phyloP scores from a whole-genome alignment of 2,888 invertebrate species.

The Neoaliturus tenellus region DNA sequence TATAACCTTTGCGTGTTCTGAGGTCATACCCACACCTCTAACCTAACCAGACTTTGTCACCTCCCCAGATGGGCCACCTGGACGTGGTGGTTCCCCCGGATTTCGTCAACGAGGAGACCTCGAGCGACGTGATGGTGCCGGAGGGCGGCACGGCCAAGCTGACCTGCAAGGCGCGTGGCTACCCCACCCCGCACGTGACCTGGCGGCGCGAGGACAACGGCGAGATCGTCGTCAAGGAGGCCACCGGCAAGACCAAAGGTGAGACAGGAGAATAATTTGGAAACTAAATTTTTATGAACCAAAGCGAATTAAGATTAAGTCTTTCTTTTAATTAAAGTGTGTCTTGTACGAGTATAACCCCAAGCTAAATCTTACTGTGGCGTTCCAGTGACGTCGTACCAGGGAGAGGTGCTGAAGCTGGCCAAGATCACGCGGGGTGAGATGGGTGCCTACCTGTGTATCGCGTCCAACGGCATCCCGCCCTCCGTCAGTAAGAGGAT shows the following conservation, averaged over 20 bases:
- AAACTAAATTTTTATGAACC: too few species aligned
- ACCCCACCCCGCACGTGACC: slow-evolving; percentile 86
- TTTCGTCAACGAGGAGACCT: slow-evolving; percentile 90
- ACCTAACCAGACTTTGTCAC: too few species aligned
- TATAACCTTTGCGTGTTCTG: too few species aligned
- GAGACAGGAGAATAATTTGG: too few species aligned
- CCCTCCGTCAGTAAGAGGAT: slow-evolving; percentile 93
- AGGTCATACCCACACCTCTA: too few species aligned
- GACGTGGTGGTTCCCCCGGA: slow-evolving; percentile 95
- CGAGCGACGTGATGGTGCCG: slow-evolving; percentile 91
- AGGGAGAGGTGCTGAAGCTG: slow-evolving; percentile 85
- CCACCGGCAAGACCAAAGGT: slow-evolving; percentile 81
- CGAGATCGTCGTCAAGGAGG: slow-evolving; percentile 86
- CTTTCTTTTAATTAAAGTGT: not conserved
- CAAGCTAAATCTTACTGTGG: too few species aligned
- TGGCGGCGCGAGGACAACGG: slow-evolving; percentile 91
- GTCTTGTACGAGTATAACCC: not conserved
- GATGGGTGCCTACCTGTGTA: slow-evolving; percentile 94
- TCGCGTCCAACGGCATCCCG: slow-evolving; percentile 92
- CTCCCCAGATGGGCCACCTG: slow-evolving; percentile 84
- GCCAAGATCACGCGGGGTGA: slow-evolving; percentile 90
- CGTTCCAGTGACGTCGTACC: slow-evolving; percentile 79
- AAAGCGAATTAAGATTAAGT: too few species aligned
- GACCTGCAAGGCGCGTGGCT: slow-evolving; percentile 83
- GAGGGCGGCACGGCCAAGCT: slow-evolving; percentile 82